phyloP scores from a whole-genome alignment of 37 sponge, comb jelly and placozoan species.

The Aphrocallistes beatrix region DNA sequence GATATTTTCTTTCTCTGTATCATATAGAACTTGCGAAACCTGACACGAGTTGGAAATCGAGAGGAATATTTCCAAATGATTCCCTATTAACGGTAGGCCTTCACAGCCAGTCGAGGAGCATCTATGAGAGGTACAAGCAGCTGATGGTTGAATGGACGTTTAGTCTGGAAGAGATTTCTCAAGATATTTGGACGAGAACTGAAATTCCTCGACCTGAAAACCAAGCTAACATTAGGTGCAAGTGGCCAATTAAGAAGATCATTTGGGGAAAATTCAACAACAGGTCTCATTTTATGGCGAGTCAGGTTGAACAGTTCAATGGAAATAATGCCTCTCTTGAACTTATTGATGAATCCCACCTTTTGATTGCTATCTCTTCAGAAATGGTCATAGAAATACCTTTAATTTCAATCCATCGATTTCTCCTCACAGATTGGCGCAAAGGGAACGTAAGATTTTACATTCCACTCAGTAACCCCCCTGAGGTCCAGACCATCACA shows the following conservation, averaged over 20 bases:
- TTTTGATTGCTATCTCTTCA: no score
- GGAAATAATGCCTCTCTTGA: no score
- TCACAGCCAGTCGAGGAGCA: neutral
- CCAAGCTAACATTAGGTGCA: no score
- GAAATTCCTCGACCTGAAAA: neutral
- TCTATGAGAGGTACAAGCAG: neutral
- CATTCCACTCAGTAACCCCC: neutral
- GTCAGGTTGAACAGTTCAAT: no score
- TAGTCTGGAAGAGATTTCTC: neutral
- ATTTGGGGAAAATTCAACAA: no score
- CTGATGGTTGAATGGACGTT: neutral
- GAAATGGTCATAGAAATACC: slow-evolving; percentile 1
- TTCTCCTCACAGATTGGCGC: neutral
- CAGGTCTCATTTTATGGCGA: no score
- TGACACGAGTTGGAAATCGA: neutral
- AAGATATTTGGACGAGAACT: neutral
- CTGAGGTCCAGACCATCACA: neutral
- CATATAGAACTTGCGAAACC: neutral
- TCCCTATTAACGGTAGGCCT: neutral
- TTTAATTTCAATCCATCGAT: neutral
- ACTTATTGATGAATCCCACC: no score
- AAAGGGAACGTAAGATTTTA: neutral
- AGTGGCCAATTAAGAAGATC: no score
- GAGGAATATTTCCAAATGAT: neutral
- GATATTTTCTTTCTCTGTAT: no score